A percentile compares a stretch with the other conserved stretches of the same genome.
Evolutionary conservation across 2,113 vertebrate species (phyloP).

Genomic region (Accipiter virgatus): DNA sequence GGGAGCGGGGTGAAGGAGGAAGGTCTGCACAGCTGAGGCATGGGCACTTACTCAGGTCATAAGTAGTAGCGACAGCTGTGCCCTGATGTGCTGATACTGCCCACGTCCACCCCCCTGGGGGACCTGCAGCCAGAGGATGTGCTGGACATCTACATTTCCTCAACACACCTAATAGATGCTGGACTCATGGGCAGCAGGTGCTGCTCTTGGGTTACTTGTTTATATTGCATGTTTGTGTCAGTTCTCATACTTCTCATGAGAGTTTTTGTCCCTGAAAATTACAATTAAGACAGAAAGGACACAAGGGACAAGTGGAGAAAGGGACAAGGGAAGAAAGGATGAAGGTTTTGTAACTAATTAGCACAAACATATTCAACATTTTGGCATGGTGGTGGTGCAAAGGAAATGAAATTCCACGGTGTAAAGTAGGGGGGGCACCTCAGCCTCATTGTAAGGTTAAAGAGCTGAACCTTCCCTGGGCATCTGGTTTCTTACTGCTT

Average conservation of each 20-base stretch:
- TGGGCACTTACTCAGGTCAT: not conserved
- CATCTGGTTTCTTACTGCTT: not conserved
- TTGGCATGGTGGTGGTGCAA: not conserved
- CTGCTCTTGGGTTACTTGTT: not conserved
- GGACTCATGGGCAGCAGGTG: not conserved
- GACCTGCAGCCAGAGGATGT: not conserved
- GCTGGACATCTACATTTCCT: fast-evolving
- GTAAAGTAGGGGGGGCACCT: not conserved
- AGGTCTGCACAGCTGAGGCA: not conserved
- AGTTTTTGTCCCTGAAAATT: not conserved
- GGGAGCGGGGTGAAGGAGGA: not conserved
- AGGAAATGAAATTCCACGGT: not conserved
- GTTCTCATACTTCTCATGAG: not conserved
- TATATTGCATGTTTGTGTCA: not conserved
- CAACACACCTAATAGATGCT: fast-evolving
- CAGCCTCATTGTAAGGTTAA: not conserved
- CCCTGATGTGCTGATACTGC: not conserved
- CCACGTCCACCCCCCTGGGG: fast-evolving
- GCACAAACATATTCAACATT: not conserved
- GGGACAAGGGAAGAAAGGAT: not conserved
- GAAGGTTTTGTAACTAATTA: not conserved
- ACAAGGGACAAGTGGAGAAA: not conserved
- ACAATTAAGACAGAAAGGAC: not conserved
- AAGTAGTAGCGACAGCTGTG: not conserved
- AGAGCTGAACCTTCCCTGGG: not conserved